Evolutionary conservation across 2,797 vertebrate species (phyloP).

Genomic region (Acestrorhynchus altus): DNA sequence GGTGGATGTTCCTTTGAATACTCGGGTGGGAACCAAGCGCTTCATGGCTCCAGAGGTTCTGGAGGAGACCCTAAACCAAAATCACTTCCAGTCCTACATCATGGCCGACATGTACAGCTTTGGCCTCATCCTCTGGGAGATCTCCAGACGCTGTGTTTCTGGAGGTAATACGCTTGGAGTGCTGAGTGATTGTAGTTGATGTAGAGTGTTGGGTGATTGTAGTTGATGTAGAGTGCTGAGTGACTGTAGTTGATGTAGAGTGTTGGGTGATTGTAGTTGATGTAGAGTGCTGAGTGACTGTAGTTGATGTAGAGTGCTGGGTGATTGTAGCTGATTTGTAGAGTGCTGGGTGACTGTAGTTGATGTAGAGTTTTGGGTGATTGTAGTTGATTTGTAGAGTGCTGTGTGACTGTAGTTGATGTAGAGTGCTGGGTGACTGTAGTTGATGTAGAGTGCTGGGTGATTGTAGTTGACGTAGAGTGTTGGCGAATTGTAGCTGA

Average conservation of each 20-base stretch:
- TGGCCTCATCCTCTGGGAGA: conserved; percentile 97
- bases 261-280: neutral
- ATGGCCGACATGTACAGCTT: conserved; percentile 99
- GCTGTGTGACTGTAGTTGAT: no score
- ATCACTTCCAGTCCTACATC: conserved; percentile 96
- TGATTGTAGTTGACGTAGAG: conserved; percentile 1
- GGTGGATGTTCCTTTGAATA: conserved; percentile 95
- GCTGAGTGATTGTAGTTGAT: neutral
- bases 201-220: conserved; percentile 34
- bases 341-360: no score
- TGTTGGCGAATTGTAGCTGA: no score
- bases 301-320: no score
- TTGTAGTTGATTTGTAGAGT: no score
- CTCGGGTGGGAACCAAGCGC: conserved; percentile 94
- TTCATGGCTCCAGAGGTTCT: conserved; percentile 97
- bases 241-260: neutral
- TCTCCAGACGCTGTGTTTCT: conserved; percentile 91
- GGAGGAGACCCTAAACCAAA: conserved; percentile 93
- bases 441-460: neutral
- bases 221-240: neutral
- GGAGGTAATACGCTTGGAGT: conserved; percentile 80
- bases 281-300: no score
- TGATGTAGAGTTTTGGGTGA: neutral
- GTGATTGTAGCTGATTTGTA: no score
- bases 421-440: neutral